Conservation (phyloP, 2,797 vertebrate species). For the Siniperca undulata region DNA sequence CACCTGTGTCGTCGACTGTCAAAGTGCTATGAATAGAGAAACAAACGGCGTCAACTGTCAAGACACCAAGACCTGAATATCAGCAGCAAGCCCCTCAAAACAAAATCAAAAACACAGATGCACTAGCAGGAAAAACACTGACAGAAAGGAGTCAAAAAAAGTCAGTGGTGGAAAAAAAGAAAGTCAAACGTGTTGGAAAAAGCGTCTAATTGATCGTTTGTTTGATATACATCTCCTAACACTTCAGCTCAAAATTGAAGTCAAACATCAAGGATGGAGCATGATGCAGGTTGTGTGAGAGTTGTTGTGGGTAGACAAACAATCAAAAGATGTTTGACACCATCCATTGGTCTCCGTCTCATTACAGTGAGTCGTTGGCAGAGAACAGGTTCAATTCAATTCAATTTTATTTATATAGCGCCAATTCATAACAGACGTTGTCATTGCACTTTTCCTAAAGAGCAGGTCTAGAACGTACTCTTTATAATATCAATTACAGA, state of each 20-base stretch:
- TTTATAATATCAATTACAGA: too few species aligned
- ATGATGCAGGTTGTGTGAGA: neutral
- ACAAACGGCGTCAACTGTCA: conserved; percentile 32
- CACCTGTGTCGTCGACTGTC: conserved; percentile 16
- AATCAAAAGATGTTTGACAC: conserved; percentile 10
- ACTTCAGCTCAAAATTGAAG: conserved; percentile 4
- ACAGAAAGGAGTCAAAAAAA: neutral
- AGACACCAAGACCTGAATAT: conserved; percentile 20
- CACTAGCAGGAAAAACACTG: conserved; percentile 5
- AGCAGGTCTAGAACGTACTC: too few species aligned
- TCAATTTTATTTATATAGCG: too few species aligned
- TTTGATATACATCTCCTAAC: neutral
- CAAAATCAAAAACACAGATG: neutral
- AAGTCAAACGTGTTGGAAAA: conserved; percentile 20
- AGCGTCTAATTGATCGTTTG: conserved; percentile 26
- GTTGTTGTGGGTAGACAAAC: neutral
- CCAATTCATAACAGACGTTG: too few species aligned
- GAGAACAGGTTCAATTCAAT: neutral
- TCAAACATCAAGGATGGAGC: neutral
- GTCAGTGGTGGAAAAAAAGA: neutral
- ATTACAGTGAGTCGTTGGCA: conserved; percentile 8
- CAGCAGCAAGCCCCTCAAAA: neutral
- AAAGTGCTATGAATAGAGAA: conserved; percentile 25
- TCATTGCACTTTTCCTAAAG: too few species aligned
- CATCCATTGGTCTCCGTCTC: conserved; percentile 25